These are phyloP conservation scores for Sthenelais limicola DNA, from an alignment of 2,888 invertebrate species.

Conservation along the genomic window DNA sequence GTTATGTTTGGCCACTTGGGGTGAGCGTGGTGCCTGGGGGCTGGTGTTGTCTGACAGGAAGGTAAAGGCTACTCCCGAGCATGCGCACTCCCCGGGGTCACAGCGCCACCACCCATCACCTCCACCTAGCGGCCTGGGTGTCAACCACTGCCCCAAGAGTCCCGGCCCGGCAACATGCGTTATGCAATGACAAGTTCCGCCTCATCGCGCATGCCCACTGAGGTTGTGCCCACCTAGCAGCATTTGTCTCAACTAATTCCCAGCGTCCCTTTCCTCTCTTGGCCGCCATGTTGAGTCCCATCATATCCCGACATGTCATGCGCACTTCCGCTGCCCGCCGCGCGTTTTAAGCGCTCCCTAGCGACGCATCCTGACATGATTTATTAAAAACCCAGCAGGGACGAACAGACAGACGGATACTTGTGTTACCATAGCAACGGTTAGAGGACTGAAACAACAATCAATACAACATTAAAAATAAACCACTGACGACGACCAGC, in stretches of 20 bases:
- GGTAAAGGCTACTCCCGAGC: too few relatives aligned
- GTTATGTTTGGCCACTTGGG: not conserved
- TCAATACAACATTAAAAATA: constrained; percentile 22
- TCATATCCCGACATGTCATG: constrained; percentile 14
- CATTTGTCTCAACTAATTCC: constrained; percentile 27
- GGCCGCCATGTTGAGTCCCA: constrained; percentile 17
- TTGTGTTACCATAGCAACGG: constrained; percentile 1
- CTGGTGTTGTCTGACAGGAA: not conserved
- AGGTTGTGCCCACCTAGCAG: constrained; percentile 12
- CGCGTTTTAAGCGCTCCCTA: constrained; percentile 33
- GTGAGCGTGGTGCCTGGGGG: not conserved
- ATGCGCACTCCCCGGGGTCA: constrained; percentile 34
- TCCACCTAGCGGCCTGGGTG: not conserved
- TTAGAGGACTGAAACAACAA: constrained; percentile 20
- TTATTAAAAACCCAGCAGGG: constrained; percentile 17
- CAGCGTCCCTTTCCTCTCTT: not conserved
- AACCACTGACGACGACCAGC: not conserved
- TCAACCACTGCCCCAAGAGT: not conserved
- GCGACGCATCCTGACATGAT: constrained; percentile 34
- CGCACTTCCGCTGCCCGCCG: not conserved
- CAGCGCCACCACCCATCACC: constrained; percentile 10
- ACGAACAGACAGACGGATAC: not conserved
- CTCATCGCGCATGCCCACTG: constrained; percentile 14
- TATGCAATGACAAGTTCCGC: constrained; percentile 35
- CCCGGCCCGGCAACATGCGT: constrained; percentile 10